Evolutionary conservation across 35 echinoderm and acorn worm species (phyloP).

Genomic region (Stichopus chloronotus): DNA sequence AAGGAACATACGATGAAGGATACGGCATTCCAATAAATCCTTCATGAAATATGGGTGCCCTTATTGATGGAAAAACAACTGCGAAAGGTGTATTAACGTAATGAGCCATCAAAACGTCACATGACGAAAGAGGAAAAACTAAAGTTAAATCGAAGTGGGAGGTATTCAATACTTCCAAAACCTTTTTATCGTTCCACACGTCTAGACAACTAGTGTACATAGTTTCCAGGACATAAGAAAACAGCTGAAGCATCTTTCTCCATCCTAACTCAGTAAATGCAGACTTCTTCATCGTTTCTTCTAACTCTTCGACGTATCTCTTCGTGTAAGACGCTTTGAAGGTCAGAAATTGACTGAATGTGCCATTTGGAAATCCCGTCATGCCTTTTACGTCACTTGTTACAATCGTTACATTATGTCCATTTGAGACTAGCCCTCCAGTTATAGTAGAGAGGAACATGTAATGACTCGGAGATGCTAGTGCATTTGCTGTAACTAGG

Average conservation of each 20-base stretch:
- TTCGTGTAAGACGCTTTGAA: background rate
- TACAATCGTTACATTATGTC: conserved; percentile 28
- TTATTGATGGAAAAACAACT: background rate
- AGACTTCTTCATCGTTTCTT: background rate
- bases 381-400: background rate
- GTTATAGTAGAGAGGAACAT: conserved; percentile 15
- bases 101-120: conserved; percentile 31
- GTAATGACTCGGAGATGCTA: conserved; percentile 3
- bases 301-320: background rate
- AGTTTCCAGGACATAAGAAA: background rate
- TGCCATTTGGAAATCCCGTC: conserved; percentile 35
- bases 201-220: background rate
- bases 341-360: background rate
- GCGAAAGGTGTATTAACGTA: conserved; percentile 27
- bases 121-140: background rate
- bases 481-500: background rate
- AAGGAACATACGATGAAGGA: conserved; percentile 44
- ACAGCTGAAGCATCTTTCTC: background rate
- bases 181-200: background rate
- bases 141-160: conserved; percentile 18
- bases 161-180: conserved; percentile 10
- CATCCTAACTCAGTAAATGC: background rate
- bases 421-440: background rate
- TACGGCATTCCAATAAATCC: conserved; percentile 27
- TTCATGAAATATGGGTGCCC: background rate